Evolutionary conservation across 2,113 vertebrate species (phyloP).

Genomic region (Esox niger): DNA sequence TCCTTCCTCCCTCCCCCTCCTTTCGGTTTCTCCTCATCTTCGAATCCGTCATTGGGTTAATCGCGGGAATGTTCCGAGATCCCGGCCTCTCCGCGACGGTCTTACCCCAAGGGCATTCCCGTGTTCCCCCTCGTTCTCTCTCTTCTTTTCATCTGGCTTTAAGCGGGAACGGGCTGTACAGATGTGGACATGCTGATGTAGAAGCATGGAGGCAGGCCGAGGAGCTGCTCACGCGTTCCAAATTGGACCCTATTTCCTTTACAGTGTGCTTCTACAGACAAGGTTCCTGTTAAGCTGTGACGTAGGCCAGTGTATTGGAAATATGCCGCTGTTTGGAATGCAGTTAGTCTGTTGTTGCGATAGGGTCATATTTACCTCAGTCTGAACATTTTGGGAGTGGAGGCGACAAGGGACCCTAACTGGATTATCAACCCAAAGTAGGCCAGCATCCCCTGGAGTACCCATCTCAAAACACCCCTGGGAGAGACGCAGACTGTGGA

Average conservation of each 20-base stretch:
- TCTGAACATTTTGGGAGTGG: background rate
- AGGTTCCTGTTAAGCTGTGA: background rate
- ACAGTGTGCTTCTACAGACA: no score
- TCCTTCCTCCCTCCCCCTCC: background rate
- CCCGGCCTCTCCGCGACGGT: background rate
- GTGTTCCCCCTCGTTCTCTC: no score
- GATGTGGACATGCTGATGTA: slow-evolving; percentile 19
- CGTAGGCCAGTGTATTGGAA: background rate
- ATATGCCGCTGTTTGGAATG: slow-evolving; percentile 2
- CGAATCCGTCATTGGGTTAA: slow-evolving; percentile 4
- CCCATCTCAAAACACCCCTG: slow-evolving; percentile 36
- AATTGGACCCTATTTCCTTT: no score
- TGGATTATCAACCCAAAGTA: slow-evolving; percentile 52
- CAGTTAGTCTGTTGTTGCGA: slow-evolving; percentile 9
- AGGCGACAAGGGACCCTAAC: slow-evolving; percentile 35
- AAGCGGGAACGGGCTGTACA: no score
- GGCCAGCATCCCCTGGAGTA: slow-evolving; percentile 55
- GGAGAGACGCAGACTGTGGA: slow-evolving; percentile 25
- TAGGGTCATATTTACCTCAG: slow-evolving; percentile 19
- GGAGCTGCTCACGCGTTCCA: background rate
- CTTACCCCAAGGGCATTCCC: slow-evolving; percentile 26
- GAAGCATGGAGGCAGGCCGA: slow-evolving; percentile 13
- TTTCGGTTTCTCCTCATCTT: background rate
- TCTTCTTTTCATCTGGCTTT: slow-evolving; percentile 14
- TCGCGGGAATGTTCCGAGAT: background rate